Base-by-base conservation (phyloP, 2,888 invertebrate genomes). In the Drosophila barbarae region DNA sequence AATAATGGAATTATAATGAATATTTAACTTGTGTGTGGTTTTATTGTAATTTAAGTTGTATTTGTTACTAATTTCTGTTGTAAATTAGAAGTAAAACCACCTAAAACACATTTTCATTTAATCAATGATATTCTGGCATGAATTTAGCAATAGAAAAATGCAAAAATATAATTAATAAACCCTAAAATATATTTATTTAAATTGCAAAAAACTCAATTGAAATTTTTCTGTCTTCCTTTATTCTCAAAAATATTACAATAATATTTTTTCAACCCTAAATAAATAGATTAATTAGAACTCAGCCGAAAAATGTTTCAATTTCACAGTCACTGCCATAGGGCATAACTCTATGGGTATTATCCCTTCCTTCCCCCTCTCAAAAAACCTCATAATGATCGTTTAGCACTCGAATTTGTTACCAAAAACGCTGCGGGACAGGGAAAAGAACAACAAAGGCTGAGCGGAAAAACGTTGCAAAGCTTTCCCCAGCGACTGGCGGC, bases 331-430 rank as follows among this genome's bases (percentile, higher is more conserved):
- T 34, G 47, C 61, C 70, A 18, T 15, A 18, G 50, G 71, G 52
- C 63, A 32, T 50, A 34, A 44, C 44, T 41, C 18, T 28, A 8
- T 9, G 47, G 28, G 35, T 49, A 30, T 30, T 36, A 50, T 53
- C 44, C 61, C 54, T n/a, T 9, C 34, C 32, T 23, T 7, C 28
- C 32, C 60, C 46, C 23, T 5, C 32, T 32, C n/a, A n/a, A 39
- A 55, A 75, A 66, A 55, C 80, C 77, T 70, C 85, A 80, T 85
- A 85, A 79, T 80, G 78, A 85, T 77, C 78, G 83, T 83, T 85
- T 85, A 85, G 85, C 77, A 65, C 68, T 44, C 57, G 72, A 73
- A 84, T 79, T 79, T 83, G 71, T 63, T 34, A 15, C 28, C 42
- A 57, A 52, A 66, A 56, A 68, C 61, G 52, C 63, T 26, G 56